Evolutionary conservation across 2,113 vertebrate genomes (phyloP), one percentile per base, ranked within the genome.

Genomic region (Dolichotis patagonum): DNA sequence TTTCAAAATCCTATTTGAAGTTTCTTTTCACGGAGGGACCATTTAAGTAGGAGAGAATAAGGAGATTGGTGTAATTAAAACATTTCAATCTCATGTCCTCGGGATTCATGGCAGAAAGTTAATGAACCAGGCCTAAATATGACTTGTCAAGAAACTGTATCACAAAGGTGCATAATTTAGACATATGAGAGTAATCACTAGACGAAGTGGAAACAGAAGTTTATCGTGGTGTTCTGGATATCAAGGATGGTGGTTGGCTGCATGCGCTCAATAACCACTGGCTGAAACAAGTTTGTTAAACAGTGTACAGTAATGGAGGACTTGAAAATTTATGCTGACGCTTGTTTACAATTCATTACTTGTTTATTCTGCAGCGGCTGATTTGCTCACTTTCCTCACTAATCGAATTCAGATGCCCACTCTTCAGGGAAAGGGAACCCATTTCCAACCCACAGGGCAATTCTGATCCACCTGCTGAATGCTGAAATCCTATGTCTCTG

Each of bases 1-100:
- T 62, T 87, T 94, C 22, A 69, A 88, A 94, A 32, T 92, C 32
- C 43, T 67, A 62, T 83, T 52, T 88, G 24, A 90, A 81, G n/a
- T 91, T 92, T 87, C 54, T 32, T 63, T 90, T 84, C 60, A 52
- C 16, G 62, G 54, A 73, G 62, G 46, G 19, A 71, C 56, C 54
- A 38, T 35, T 26, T 14, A 62, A 78, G 54, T 46, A 77, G 46
- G 28, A 78, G 73, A 78, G 67, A 1, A 58, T 26, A 69, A 28
- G 41, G 28, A 80, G 28, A 81, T 71, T 0, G 7, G 10, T 52
- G 26, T 83, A 54, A 84, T 7, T 52, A 81, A 89, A 91, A 88
- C 28, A 93, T 11, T 38, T 75, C 60, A 88, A 88, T 94, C 32
- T 95, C 30, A 54, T 85, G 69, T 78, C 30, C 9, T 92, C 46